Base-by-base conservation (phyloP, 2,797 vertebrate genomes). In the Linurgus olivaceus region DNA sequence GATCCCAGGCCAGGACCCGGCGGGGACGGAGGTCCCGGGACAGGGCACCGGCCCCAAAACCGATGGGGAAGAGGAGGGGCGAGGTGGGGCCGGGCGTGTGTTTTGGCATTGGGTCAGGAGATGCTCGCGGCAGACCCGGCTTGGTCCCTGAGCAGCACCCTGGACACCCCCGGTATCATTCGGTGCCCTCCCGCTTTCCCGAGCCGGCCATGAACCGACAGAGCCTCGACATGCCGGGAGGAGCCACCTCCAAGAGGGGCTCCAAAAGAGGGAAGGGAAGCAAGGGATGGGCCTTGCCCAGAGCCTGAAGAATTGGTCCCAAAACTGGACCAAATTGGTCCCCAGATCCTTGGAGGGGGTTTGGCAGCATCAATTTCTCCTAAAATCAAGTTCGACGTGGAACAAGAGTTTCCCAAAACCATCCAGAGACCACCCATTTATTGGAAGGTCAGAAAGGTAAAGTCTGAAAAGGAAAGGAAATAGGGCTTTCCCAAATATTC, bases 81-180 rank as follows among this genome's bases (percentile, higher is more conserved):
- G 52, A 44, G 70, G 10, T 3, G 70, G 86, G 31, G 86, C 4
- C n/a, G 50, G 7, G 13, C 16, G 45, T 74, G 95, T 65, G 94
- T 65, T 95, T 92, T 73, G 87, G 91, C 91, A 85, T 83, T 42
- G 40, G 93, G 87, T 54, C 17, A 48, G 88, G 57, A 81, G 29
- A 31, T 3, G 15, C 29, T 31, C 23, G 13, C 8, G 7, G 29
- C 10, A 18, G 44, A 10, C 24, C 12, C 28, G 1, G 13, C 1
- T 17, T 4, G 4, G 18, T 21, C 11, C 40, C 37, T 7, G 15
- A 40, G 38, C 38, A 45, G 1, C 20, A 54, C 17, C 19, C 1
- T 5, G 26, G 44, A 9, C 5, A 0, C 17, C n/a, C 2, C 17
- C 0, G 2, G 17, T 6, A 37, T 6, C 13, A 5, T 19, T 16